A percentile compares a stretch with the other conserved stretches of the same genome.
Conservation (phyloP, 2,888 invertebrate genomes). For the Aphodius sticticus region DNA sequence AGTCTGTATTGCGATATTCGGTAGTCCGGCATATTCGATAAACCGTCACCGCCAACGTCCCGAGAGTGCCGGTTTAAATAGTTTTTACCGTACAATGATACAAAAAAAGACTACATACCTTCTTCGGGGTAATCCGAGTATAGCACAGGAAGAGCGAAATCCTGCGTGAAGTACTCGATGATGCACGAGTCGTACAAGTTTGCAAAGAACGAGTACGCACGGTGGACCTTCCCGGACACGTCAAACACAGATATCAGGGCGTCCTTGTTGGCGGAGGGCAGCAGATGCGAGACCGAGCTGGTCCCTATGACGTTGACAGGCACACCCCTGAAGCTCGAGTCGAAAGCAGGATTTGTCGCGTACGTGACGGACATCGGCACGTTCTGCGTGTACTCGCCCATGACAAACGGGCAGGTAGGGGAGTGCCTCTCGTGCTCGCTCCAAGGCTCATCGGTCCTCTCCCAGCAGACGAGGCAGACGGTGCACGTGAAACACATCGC, state of each 20-base stretch:
- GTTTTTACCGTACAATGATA: not conserved
- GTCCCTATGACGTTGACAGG: conserved; percentile 52
- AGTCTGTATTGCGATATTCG: too few relatives aligned
- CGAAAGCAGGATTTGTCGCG: conserved; percentile 79
- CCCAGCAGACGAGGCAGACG: conserved; percentile 96
- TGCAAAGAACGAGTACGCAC: conserved; percentile 68
- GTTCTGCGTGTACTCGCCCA: conserved; percentile 95
- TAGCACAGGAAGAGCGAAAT: conserved; percentile 54
- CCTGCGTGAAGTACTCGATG: conserved; percentile 58
- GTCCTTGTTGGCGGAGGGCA: conserved; percentile 66
- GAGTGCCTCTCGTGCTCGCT: conserved; percentile 96
- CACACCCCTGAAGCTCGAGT: conserved; percentile 54
- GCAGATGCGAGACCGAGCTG: conserved; percentile 58
- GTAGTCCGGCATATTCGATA: too few relatives aligned
- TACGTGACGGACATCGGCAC: conserved; percentile 88
- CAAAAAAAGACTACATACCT: conserved; percentile 46
- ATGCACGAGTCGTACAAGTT: conserved; percentile 59
- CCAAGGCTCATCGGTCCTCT: conserved; percentile 97
- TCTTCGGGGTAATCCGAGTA: conserved; percentile 53
- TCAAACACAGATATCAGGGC: conserved; percentile 85
- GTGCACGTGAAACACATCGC: conserved; percentile 97
- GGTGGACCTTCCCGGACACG: conserved; percentile 79
- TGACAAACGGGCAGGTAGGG: conserved; percentile 91
- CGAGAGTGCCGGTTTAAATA: too few relatives aligned
- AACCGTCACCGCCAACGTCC: too few relatives aligned